Conservation (phyloP, 2,888 invertebrate species). For the Troides aeacus region DNA sequence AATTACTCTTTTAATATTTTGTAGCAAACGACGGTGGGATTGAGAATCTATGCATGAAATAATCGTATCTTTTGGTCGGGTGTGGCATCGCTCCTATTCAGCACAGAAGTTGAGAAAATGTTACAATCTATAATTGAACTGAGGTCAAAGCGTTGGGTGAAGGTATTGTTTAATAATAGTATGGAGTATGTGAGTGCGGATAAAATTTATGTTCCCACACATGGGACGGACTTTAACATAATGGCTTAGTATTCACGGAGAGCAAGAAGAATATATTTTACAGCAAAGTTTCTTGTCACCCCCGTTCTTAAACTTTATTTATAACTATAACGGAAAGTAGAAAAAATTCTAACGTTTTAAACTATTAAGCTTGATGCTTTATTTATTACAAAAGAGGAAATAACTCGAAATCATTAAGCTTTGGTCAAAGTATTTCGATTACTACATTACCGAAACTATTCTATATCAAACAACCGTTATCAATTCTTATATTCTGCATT, state of each 20-base stretch:
- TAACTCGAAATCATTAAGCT: too few relatives aligned
- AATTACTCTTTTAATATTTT: conserved; percentile 57
- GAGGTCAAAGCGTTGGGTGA: conserved; percentile 11
- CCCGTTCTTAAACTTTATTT: too few relatives aligned
- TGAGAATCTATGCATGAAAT: conserved; percentile 59
- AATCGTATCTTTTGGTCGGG: conserved; percentile 56
- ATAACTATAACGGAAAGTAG: too few relatives aligned
- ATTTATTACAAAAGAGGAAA: too few relatives aligned
- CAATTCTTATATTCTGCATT: neutral
- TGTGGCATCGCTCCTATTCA: conserved; percentile 32
- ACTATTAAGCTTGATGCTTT: too few relatives aligned
- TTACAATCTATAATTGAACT: conserved; percentile 17
- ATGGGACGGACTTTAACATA: neutral
- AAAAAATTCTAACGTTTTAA: too few relatives aligned
- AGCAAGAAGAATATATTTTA: neutral
- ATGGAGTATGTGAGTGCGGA: neutral
- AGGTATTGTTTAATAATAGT: conserved; percentile 16
- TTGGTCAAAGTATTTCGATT: too few relatives aligned
- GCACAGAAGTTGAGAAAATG: conserved; percentile 16
- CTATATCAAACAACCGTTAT: neutral
- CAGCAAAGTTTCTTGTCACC: neutral
- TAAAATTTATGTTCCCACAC: neutral
- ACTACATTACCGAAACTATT: too few relatives aligned
- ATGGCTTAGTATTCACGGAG: neutral
- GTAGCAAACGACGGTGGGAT: conserved; percentile 45